Conservation (phyloP, 2,113 vertebrate genomes). For the Marcusenius ussheri region DNA sequence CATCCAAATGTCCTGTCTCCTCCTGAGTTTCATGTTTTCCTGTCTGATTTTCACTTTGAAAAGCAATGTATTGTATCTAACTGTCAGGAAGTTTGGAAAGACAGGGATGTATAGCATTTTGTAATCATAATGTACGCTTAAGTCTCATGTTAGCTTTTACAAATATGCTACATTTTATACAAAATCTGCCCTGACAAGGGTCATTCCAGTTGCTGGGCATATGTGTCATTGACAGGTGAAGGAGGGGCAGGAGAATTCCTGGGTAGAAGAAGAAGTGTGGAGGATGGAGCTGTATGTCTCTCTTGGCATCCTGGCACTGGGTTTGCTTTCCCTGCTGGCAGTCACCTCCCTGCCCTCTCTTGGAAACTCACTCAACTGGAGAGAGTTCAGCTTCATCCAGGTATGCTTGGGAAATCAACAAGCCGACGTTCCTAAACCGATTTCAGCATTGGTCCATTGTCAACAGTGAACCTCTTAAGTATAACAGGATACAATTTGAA, state of each 20-base stretch:
- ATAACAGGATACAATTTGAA: background rate
- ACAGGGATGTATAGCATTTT: background rate
- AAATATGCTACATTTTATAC: background rate
- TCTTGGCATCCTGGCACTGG: constrained; percentile 83
- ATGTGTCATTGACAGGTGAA: constrained; percentile 55
- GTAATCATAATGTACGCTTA: background rate
- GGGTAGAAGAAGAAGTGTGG: constrained; percentile 87
- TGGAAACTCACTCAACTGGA: constrained; percentile 83
- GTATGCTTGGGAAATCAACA: constrained; percentile 50
- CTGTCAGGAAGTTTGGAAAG: background rate
- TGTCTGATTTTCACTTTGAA: background rate
- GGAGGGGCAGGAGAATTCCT: constrained; percentile 59
- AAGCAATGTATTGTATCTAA: background rate
- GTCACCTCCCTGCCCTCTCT: constrained; percentile 88
- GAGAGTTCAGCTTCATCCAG: constrained; percentile 93
- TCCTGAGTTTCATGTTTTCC: background rate
- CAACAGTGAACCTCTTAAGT: background rate
- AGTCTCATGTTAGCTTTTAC: background rate
- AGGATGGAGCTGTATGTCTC: constrained; percentile 91
- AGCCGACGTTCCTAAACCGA: background rate
- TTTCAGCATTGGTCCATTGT: background rate
- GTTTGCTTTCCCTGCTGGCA: constrained; percentile 79
- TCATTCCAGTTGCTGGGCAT: background rate
- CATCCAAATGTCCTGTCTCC: background rate
- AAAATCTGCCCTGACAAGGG: background rate